Conservation (phyloP, 2,888 invertebrate genomes). For the Pyrochroa serraticornis region DNA sequence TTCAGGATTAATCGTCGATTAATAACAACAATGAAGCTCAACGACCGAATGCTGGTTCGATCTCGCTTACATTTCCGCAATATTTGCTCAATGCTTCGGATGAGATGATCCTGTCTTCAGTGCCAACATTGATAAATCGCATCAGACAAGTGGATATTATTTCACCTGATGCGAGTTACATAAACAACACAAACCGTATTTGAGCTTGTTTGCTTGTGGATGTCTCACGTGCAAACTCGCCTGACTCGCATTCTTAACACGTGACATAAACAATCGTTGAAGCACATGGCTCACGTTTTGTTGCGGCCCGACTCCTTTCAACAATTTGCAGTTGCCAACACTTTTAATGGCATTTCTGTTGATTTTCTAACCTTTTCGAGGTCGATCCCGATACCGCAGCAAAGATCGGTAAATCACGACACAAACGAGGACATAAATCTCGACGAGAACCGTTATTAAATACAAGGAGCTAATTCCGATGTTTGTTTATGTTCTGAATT, state of each 20-base stretch:
- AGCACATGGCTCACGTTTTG: slow-evolving; percentile 39
- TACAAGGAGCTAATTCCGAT: slow-evolving; percentile 11
- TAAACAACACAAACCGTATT: slow-evolving; percentile 11
- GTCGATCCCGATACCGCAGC: not conserved
- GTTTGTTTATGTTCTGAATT: slow-evolving; percentile 13
- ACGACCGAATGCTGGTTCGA: too few species aligned
- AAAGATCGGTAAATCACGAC: slow-evolving; percentile 10
- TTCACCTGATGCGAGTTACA: slow-evolving; percentile 17
- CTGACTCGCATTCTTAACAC: slow-evolving; percentile 45
- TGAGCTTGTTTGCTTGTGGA: not conserved
- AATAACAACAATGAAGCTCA: too few species aligned
- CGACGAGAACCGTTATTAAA: slow-evolving; percentile 19
- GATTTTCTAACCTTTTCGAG: not conserved
- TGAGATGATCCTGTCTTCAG: not conserved
- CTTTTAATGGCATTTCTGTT: not conserved
- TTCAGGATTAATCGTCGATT: too few species aligned
- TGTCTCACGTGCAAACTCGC: slow-evolving; percentile 44
- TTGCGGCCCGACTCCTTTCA: slow-evolving; percentile 31
- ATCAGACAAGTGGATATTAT: slow-evolving; percentile 8
- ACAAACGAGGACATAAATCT: slow-evolving; percentile 9
- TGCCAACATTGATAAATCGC: slow-evolving; percentile 12
- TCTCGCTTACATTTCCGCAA: not conserved
- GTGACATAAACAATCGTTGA: slow-evolving; percentile 39
- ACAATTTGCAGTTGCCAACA: slow-evolving; percentile 1
- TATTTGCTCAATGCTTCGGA: not conserved